Evolutionary conservation across 1,140 invertebrate species (phyloP).

Genomic region (Homarus americanus): DNA sequence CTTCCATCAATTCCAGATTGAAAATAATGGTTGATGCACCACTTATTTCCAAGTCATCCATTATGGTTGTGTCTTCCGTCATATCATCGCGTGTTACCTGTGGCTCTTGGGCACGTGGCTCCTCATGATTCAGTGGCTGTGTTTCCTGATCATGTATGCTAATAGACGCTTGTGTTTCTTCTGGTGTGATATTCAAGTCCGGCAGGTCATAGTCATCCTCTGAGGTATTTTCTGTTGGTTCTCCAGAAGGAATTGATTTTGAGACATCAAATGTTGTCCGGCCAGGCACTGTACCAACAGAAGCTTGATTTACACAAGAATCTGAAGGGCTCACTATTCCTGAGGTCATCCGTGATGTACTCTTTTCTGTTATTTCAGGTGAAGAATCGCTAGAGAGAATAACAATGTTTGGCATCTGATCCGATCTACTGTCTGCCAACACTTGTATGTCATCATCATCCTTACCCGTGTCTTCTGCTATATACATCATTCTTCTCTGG

Average conservation of each 20-base stretch:
- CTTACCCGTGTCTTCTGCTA: neutral
- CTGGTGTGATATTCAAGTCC: neutral
- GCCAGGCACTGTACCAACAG: neutral
- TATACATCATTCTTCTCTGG: neutral
- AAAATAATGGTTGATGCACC: slow-evolving; percentile 1
- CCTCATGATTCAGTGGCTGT: neutral
- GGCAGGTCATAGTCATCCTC: slow-evolving; percentile 3
- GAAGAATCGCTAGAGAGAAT: slow-evolving; percentile 46
- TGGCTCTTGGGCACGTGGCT: neutral
- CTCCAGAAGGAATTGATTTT: neutral
- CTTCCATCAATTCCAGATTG: neutral
- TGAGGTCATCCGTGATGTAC: neutral
- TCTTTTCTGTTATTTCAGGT: neutral
- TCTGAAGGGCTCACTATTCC: neutral
- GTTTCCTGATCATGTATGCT: neutral
- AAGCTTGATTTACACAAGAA: neutral
- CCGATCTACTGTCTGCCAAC: neutral
- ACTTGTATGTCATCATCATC: slow-evolving; percentile 20
- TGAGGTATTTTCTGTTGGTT: neutral
- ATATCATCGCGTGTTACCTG: neutral
- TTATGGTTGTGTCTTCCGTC: neutral
- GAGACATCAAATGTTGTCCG: neutral
- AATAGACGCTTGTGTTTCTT: neutral
- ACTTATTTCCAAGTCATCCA: neutral
- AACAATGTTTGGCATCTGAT: neutral